Evolutionary conservation across 2,113 vertebrate species (phyloP).

Genomic region (Rhea pennata): DNA sequence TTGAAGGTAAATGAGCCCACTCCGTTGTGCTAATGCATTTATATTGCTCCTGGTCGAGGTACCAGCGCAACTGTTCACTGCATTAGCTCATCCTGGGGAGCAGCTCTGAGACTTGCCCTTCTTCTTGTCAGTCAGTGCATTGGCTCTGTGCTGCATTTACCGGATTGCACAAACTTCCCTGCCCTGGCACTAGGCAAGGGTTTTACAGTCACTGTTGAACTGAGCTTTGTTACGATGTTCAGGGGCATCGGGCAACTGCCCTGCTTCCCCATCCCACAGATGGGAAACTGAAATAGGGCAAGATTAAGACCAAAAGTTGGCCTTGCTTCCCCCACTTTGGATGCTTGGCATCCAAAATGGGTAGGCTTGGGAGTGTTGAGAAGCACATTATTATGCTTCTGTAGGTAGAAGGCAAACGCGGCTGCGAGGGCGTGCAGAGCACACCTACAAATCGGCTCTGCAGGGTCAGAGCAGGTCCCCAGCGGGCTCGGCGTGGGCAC

Average conservation of each 20-base stretch:
- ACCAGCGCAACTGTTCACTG: accelerated
- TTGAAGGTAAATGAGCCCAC: background rate
- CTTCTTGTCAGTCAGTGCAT: accelerated
- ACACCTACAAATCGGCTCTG: background rate
- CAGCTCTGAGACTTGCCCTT: background rate
- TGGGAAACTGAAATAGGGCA: background rate
- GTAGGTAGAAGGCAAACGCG: background rate
- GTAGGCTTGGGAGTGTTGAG: no score
- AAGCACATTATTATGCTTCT: background rate
- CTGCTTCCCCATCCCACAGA: background rate
- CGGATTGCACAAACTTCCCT: background rate
- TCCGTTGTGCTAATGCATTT: background rate
- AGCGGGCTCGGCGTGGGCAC: background rate
- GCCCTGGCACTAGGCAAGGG: background rate
- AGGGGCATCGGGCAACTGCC: background rate
- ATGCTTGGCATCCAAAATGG: no score
- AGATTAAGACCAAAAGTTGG: background rate
- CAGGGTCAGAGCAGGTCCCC: background rate
- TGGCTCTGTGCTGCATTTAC: background rate
- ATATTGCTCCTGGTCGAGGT: background rate
- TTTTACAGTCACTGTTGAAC: background rate
- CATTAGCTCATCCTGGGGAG: accelerated
- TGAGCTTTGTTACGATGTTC: background rate
- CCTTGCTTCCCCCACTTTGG: no score
- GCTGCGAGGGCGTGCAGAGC: background rate